These are phyloP conservation scores for Benthosema pterotum DNA, from an alignment of 2,797 vertebrate species.

Conservation along the genomic window DNA sequence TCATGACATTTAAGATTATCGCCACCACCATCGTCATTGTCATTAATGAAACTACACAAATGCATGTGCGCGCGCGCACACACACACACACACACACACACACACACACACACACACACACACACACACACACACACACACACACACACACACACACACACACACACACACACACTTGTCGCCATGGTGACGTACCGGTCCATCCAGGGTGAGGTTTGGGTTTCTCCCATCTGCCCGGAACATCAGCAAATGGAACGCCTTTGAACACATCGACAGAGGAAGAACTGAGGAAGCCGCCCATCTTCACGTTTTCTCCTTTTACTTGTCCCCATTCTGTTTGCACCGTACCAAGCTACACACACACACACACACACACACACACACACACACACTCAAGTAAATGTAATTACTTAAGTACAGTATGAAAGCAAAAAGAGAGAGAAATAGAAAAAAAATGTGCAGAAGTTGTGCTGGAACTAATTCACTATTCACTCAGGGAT, in stretches of 20 bases:
- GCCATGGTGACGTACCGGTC: slow-evolving; percentile 61
- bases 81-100: no score
- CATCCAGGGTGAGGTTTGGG: slow-evolving; percentile 78
- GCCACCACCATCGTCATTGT: no score
- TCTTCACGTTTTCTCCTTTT: slow-evolving; percentile 72
- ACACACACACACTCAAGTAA: not conserved
- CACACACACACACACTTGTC: not conserved
- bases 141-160: no score
- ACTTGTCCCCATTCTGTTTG: slow-evolving; percentile 80
- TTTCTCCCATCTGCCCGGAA: slow-evolving; percentile 70
- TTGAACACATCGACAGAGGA: slow-evolving; percentile 75
- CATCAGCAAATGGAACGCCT: slow-evolving; percentile 81
- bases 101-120: not conserved
- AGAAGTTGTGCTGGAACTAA: no score
- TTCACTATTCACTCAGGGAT: no score
- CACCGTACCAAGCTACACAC: slow-evolving; percentile 75
- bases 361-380: not conserved
- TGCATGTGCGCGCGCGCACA: no score
- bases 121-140: not conserved
- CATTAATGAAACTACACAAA: no score
- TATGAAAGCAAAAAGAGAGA: no score
- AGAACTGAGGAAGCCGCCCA: slow-evolving; percentile 53
- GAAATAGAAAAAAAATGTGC: no score
- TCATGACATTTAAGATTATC: no score
- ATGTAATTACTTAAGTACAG: no score